A percentile compares a stretch with the other conserved stretches of the same genome.
Evolutionary conservation across 2,888 invertebrate genomes (phyloP).

Genomic region (Cacoxenus indagator): DNA sequence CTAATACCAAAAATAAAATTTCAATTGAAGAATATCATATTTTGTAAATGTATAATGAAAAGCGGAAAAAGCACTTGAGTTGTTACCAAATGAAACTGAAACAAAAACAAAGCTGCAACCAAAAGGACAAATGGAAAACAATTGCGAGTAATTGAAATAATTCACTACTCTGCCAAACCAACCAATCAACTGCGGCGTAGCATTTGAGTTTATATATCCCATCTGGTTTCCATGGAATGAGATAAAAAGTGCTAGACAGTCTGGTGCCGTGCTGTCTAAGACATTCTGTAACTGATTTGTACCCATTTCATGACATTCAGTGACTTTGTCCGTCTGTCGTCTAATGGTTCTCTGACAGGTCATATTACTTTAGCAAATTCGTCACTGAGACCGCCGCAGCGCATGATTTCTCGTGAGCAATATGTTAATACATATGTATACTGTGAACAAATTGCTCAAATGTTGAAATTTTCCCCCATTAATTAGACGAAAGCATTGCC

Average conservation of each 20-base stretch:
- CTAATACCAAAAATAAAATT: not conserved
- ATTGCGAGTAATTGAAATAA: constrained; percentile 5
- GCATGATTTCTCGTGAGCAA: not conserved
- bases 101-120: constrained; percentile 27
- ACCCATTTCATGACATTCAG: not conserved
- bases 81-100: constrained; percentile 25
- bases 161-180: constrained; percentile 15
- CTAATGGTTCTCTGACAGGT: constrained; percentile 17
- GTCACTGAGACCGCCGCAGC: not conserved
- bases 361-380: constrained; percentile 26
- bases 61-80: constrained; percentile 58
- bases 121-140: constrained; percentile 14
- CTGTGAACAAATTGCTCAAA: not conserved
- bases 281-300: not conserved
- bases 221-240: constrained; percentile 59
- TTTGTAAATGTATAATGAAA: constrained; percentile 55
- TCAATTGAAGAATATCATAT: constrained; percentile 13
- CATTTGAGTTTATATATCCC: constrained; percentile 45
- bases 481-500: not conserved
- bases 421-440: not conserved
- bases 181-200: not conserved
- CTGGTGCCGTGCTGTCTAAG: constrained; percentile 56
- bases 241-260: constrained; percentile 23
- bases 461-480: constrained; percentile 8
- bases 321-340: not conserved